These are phyloP conservation scores for Manduca sexta DNA, from an alignment of 1,140 invertebrate species.

Conservation along the genomic window DNA sequence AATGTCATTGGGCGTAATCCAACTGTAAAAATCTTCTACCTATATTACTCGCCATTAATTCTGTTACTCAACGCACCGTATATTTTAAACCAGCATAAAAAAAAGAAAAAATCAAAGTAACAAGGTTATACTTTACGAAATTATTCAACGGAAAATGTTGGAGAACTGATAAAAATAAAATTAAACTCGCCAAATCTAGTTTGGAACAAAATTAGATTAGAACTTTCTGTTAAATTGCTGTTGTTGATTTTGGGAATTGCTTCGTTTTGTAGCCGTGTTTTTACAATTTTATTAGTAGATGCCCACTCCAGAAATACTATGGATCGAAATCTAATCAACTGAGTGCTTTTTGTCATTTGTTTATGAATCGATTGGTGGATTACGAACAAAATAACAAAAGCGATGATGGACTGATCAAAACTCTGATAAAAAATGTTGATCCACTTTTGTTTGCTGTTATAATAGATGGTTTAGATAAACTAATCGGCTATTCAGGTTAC, in stretches of 20 bases:
- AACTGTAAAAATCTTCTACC: too few relatives aligned
- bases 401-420: constrained; percentile 9
- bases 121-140: neutral
- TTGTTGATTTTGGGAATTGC: constrained; percentile 6
- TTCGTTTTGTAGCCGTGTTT: constrained; percentile 3
- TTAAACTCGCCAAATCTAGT: constrained; percentile 7
- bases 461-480: too few relatives aligned
- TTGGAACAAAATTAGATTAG: constrained; percentile 8
- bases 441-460: neutral
- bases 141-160: neutral
- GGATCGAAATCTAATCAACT: constrained; percentile 10
- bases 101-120: neutral
- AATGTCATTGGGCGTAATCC: too few relatives aligned
- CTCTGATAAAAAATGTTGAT: neutral
- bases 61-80: too few relatives aligned
- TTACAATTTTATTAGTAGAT: constrained; percentile 9
- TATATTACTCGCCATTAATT: too few relatives aligned
- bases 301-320: constrained; percentile 4
- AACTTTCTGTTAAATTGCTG: constrained; percentile 10
- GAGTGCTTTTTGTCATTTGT: constrained; percentile 15
- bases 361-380: constrained; percentile 14
- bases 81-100: too few relatives aligned
- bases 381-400: constrained; percentile 9
- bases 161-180: constrained; percentile 9
- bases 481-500: too few relatives aligned